Base-by-base conservation (phyloP, 2,888 invertebrate species). In the Leucania comma region DNA sequence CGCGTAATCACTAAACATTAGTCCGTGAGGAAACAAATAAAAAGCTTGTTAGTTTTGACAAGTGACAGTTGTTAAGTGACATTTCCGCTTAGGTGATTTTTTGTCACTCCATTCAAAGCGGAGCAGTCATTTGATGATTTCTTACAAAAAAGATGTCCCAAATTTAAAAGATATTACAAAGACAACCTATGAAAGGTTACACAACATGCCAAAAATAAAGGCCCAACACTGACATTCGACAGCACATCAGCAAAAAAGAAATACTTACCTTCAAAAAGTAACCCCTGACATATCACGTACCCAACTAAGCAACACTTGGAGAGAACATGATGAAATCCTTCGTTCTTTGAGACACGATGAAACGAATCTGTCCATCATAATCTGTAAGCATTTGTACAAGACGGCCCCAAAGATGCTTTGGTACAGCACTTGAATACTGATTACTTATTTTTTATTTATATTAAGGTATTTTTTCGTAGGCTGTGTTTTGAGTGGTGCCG, bases 291-390 rank as follows among this genome's bases (percentile, higher is more conserved):
- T 71, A 65, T 74, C 86, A 73, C 84, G 79, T 83, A 64, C 57
- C 29, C 56, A 71, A 63, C 81, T 68, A 35, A 60, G 66, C 78
- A 81, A 65, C 78, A 70, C 78, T 81, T 73, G 59, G 54, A 65
- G 32, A 57, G 63, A 61, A 84, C 78, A 78, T 68, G 82, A 84
- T 80, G 70, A 82, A 86, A 84, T 84, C 78, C 73, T 83, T 58
- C 86, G 75, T 85, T 83, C 81, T 85, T 84, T 81, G 81, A 86
- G 80, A 68, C 61, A 79, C 84, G 84, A 73, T 81, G 80, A 84
- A 86, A 82, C 62, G 81, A 78, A 72, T 78, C 86, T 85, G 90
- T 89, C 90, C 88, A 85, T 90, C 90, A 89, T 85, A 87, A 90
- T 90, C 88, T 90, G 88, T 83, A 78, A 88, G 87, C 84, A 88